Evolutionary conservation across 2,888 invertebrate genomes (phyloP).

Genomic region (Adelphocoris suturalis): DNA sequence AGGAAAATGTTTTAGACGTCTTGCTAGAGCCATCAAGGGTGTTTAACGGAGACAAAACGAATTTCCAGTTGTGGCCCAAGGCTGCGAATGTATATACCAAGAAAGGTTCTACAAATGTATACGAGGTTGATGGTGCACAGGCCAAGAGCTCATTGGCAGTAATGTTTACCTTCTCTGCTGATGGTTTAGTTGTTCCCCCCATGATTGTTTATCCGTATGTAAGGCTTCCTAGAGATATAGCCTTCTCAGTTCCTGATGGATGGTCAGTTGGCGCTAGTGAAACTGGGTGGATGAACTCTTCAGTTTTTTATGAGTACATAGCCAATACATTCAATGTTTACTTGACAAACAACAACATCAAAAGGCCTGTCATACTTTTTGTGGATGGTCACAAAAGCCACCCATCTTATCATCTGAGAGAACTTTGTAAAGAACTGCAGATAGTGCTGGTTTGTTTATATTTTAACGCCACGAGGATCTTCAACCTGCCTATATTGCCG

Average conservation of each 20-base stretch:
- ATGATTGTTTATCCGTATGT: no score
- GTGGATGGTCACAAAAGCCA: conserved; percentile 76
- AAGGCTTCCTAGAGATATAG: no score
- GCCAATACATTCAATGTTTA: conserved; percentile 52
- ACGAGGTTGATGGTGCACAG: conserved; percentile 77
- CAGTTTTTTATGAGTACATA: conserved; percentile 73
- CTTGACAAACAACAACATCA: conserved; percentile 71
- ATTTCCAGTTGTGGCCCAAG: conserved; percentile 10
- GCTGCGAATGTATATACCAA: neutral
- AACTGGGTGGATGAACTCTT: conserved; percentile 60
- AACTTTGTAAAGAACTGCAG: conserved; percentile 75
- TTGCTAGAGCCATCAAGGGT: conserved; percentile 73
- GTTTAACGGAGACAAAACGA: conserved; percentile 75
- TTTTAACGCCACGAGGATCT: no score
- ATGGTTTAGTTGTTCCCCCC: no score
- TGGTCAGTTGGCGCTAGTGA: conserved; percentile 78
- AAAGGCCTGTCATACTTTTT: conserved; percentile 75
- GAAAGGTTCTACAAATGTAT: conserved; percentile 76
- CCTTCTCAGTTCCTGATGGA: conserved; percentile 77
- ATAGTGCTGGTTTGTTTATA: conserved; percentile 77
- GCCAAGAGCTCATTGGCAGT: conserved; percentile 77
- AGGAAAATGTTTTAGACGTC: conserved; percentile 75
- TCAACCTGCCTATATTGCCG: conserved; percentile 76
- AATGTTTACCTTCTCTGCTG: no score
- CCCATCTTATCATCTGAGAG: conserved; percentile 61